Base-by-base conservation (phyloP, 2,888 invertebrate genomes). In the Phortica okadai region DNA sequence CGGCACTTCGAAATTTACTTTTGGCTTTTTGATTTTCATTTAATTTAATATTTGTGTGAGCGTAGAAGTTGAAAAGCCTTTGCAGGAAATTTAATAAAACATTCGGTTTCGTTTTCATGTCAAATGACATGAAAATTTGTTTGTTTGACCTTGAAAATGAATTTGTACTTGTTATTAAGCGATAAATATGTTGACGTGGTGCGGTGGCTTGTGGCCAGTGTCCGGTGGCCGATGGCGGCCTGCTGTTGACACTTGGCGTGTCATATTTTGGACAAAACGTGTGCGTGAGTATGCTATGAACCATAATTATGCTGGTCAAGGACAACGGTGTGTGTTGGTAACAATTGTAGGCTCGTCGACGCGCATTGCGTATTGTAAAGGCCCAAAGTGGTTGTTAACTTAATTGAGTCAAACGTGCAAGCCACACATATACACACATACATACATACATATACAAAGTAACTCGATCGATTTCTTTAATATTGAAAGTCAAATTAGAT, bases 221-320 rank as follows among this genome's bases (percentile, higher is more conserved):
- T 0, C 6, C 7, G 45, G 0, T 45, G 10, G 45, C 8, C 8
- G 59, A 8, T 8, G 25, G 16, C 6, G 3, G 25, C 25, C 25
- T 14, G 25, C 62, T 62, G 62, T 62, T 62, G 25, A 25, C 62
- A 62, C 62, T 62, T 62, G 25, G 25, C 25, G 25, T 62, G 62
- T 25, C 10, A 62, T 62, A 16, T 25, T 72, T 11, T 72, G 70
- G 42, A 25, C 21, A n/a, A 11, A 10, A 14, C 50, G 70, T 54
- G 54, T 67, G 44, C 44, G 67, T 67, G 44, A 16, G 10, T 7
- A 16, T 21, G 21, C 50, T 5, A 21, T 67, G 45, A 69, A 69
- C 50, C 21, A 33, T 72, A 72, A 72, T 54, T 72, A 72, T 72
- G 70, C 70, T 72, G 70, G 70, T 72, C 70, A 72, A 72, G 70